Evolutionary conservation across 1,140 invertebrate genomes (phyloP), one percentile per base, ranked within the genome.

Genomic region (Capitella teleta): DNA sequence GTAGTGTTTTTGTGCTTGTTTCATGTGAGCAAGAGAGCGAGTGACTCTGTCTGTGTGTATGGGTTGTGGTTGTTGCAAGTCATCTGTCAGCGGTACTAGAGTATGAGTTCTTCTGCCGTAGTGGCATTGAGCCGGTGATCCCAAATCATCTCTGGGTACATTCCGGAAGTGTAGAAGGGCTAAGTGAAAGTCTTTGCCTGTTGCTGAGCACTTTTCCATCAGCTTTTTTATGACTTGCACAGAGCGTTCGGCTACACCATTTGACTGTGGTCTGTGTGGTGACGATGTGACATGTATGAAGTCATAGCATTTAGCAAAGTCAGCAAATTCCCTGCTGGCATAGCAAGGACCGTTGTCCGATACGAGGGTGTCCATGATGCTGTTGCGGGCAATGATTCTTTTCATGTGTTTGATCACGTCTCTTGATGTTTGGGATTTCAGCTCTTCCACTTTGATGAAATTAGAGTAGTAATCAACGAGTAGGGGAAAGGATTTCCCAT

Each of bases 291-390:
- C 45, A 32, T 61, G 58, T 23, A n/a, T n/a, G n/a, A n/a, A n/a
- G n/a, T n/a, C n/a, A n/a, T n/a, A n/a, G n/a, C n/a, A n/a, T n/a
- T n/a, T n/a, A n/a, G n/a, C n/a, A n/a, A n/a, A n/a, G n/a, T n/a
- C n/a, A n/a, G n/a, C n/a, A n/a, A n/a, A n/a, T 42, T 45, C 59
- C 5, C 25, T 12, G 25, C 41, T 50, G 12, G 51, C 26, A 34
- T 57, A 66, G 32, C 60, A 52, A 5, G 59, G 56, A 1, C 54
- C 55, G 42, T 61, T 62, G 44, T 62, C 61, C 8, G 52, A 50
- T 0, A 58, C 25, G 1, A 61, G 10, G 6, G 18, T 16, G 12
- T 56, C 51, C 14, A 53, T 50, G 3, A 61, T 55, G 6, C 58
- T 57, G 46, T 57, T 42, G 12, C 47, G 48, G 0, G 50, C 54